phyloP scores from a whole-genome alignment of 2,888 invertebrate genomes.

The Melikaiella ostensackeni region DNA sequence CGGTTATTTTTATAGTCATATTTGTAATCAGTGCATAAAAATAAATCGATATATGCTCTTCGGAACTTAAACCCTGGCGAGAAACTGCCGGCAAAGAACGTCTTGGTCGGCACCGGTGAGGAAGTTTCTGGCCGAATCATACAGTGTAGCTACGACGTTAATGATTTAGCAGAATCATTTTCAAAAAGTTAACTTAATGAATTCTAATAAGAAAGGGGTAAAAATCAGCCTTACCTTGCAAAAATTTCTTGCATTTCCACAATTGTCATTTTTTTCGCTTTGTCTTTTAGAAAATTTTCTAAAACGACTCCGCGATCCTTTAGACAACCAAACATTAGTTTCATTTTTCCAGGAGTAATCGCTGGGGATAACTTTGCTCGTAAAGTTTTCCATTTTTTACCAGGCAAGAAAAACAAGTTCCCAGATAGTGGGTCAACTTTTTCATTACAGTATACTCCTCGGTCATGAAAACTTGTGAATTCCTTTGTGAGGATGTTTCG shows the following conservation, averaged over 20 bases:
- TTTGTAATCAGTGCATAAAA: no score
- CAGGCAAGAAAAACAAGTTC: conserved; percentile 59
- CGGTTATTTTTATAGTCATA: no score
- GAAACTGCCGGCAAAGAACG: no score
- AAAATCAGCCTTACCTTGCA: conserved; percentile 46
- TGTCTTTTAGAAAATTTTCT: conserved; percentile 42
- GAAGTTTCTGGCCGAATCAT: no score
- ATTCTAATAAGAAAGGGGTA: no score
- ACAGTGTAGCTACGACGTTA: no score
- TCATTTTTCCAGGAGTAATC: conserved; percentile 69
- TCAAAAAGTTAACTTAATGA: no score
- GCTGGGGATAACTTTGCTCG: conserved; percentile 67
- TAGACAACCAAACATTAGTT: conserved; percentile 62
- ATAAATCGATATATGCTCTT: no score
- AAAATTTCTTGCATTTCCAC: conserved; percentile 54
- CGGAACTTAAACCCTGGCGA: no score
- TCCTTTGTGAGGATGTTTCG: conserved; percentile 63
- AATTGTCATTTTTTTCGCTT: conserved; percentile 44
- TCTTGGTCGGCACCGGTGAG: no score
- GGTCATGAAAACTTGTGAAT: conserved; percentile 65
- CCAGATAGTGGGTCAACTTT: conserved; percentile 60
- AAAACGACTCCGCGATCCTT: conserved; percentile 58
- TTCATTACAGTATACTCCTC: conserved; percentile 59
- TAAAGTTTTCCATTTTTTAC: conserved; percentile 64
- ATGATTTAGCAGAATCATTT: no score